phyloP scores from a whole-genome alignment of 2,113 vertebrate species.

The Meriones unguiculatus region DNA sequence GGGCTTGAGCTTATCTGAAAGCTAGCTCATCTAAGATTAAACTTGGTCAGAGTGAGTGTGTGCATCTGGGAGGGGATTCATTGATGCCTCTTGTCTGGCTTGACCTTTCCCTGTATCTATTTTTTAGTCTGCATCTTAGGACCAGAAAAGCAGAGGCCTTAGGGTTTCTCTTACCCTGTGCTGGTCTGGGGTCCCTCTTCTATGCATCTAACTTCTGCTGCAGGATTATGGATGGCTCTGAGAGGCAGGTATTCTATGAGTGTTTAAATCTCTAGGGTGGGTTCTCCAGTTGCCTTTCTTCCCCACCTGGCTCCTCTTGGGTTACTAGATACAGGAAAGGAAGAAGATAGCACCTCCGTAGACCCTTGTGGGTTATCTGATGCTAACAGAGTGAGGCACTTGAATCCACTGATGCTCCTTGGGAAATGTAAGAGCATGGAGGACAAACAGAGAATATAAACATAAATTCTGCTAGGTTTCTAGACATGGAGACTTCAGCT shows the following conservation, averaged over 20 bases:
- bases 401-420: constrained; percentile 23
- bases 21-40: background rate
- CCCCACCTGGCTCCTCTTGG: background rate
- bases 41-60: background rate
- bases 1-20: background rate
- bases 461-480: background rate
- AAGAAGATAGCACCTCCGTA: background rate
- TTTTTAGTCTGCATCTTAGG: constrained; percentile 37
- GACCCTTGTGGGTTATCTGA: constrained; percentile 8
- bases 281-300: constrained; percentile 49
- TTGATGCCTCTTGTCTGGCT: background rate
- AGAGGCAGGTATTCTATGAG: background rate
- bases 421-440: background rate
- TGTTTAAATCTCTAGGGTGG: background rate
- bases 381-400: constrained; percentile 26
- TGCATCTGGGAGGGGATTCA: constrained; percentile 4
- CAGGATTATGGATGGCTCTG: background rate
- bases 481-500: background rate
- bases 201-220: constrained; percentile 15
- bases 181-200: constrained; percentile 52
- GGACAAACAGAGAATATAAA: background rate
- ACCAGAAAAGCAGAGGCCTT: constrained; percentile 14
- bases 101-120: background rate
- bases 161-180: background rate
- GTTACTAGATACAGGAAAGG: constrained; percentile 21